These are phyloP conservation scores for Sebastolobus altivelis DNA, from an alignment of 2,797 vertebrate genomes.

Conservation along the genomic window DNA sequence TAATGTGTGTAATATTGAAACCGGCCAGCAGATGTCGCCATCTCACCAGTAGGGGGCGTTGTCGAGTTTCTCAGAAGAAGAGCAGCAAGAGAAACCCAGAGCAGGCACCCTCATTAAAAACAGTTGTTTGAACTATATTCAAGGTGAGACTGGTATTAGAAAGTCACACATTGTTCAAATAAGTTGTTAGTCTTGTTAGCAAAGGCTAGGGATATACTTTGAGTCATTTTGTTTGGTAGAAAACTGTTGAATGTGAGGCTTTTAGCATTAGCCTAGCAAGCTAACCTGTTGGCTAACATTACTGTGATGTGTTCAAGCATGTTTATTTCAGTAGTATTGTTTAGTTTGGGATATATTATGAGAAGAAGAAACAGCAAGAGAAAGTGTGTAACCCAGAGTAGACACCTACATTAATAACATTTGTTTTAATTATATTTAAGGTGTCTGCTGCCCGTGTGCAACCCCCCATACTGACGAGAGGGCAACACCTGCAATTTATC, in stretches of 20 bases:
- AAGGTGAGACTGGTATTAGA: neutral
- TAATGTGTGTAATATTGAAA: neutral
- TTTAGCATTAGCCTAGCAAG: neutral
- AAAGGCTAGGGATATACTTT: neutral
- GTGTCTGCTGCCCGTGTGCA: neutral
- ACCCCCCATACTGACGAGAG: neutral
- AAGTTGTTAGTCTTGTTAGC: neutral
- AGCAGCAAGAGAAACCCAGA: neutral
- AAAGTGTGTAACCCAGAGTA: neutral
- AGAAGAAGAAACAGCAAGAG: neutral
- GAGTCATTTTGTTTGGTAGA: neutral
- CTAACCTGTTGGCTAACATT: neutral
- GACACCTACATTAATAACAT: neutral
- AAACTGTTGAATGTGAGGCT: neutral
- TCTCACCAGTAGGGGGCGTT: neutral
- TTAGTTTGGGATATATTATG: too few species aligned
- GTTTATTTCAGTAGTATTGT: too few species aligned
- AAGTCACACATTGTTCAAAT: neutral
- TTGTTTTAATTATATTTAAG: neutral
- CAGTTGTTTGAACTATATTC: neutral
- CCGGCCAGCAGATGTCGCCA: neutral
- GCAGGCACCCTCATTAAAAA: neutral
- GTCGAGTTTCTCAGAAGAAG: neutral
- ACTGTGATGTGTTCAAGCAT: too few species aligned
- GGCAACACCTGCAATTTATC: neutral